Evolutionary conservation across 2,113 vertebrate genomes (phyloP), one percentile per base, ranked within the genome.

Genomic region (Leucopternis melanops): DNA sequence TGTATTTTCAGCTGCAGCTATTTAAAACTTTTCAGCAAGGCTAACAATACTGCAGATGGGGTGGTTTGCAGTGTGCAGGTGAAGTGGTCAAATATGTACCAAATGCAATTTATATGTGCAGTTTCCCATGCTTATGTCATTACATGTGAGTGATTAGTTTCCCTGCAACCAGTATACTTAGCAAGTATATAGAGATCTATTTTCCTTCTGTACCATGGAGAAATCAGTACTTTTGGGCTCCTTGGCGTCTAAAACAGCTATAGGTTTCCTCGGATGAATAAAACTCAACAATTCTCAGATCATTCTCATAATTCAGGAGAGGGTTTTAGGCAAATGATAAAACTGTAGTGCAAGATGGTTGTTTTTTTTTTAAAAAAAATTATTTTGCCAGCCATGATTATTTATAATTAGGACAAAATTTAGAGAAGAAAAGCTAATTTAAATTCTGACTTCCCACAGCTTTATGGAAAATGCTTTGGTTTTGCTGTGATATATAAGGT

Each of bases 321-420:
- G 2, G 5, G 21, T 40, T 94, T 82, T 58, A 94, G 71, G 91
- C 85, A 82, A 95, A 89, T 91, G 50, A 91, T 85, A 95, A 96
- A 97, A 97, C 38, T 18, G 27, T 65, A 95, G 50, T 93, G 92
- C 42, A 95, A 95, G 34, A 57, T 27, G 40, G 42, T 15, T 42
- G 42, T 16, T 44, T 44, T 44, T 80, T 80, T 42, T 44, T 80
- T 29, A 3, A 11, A 40, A 40, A 40, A 66, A 47, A 92, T 26
- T 92, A 86, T 92, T 97, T 75, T 57, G 61, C 83, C 13, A 5
- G 52, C 69, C 88, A 94, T 69, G 80, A 72, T 95, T 95, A 91
- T 95, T 96, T 98, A 94, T 96, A 95, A 91, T 93, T 92, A 95
- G 78, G 78, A 81, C 44, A 96, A 97, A 94, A 96, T 94, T 96